These are phyloP conservation scores for Plestiodon gilberti DNA, from an alignment of 2,113 vertebrate species.

Conservation along the genomic window DNA sequence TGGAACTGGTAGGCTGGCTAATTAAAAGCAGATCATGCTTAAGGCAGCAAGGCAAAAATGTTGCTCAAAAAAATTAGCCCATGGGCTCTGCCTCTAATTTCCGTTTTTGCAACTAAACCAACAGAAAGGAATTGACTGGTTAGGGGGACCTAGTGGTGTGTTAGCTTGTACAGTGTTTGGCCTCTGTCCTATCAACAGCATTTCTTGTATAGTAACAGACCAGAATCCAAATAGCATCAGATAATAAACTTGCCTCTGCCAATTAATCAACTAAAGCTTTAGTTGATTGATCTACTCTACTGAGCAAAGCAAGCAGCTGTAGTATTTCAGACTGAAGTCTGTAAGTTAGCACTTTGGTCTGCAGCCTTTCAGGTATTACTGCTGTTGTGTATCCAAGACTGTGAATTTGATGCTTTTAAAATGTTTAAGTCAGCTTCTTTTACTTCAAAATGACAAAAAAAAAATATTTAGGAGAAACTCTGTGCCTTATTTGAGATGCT, in stretches of 20 bases:
- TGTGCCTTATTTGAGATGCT: conserved; percentile 35
- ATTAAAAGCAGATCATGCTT: conserved; percentile 46
- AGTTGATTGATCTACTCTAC: neutral
- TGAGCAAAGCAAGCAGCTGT: neutral
- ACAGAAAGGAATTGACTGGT: conserved; percentile 38
- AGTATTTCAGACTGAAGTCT: neutral
- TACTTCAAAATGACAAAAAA: conserved; percentile 32
- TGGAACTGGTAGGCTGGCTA: conserved; percentile 32
- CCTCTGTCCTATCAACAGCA: conserved; percentile 39
- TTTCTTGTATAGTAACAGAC: neutral
- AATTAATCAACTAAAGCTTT: neutral
- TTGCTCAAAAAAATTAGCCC: conserved; percentile 22
- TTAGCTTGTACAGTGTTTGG: conserved; percentile 50
- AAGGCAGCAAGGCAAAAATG: conserved; percentile 31
- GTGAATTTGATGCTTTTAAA: conserved; percentile 39
- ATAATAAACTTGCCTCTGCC: neutral
- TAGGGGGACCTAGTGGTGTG: conserved; percentile 37
- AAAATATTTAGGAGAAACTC: conserved; percentile 21
- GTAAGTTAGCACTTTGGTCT: conserved; percentile 3
- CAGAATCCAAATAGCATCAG: no score
- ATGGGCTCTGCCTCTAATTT: conserved; percentile 23
- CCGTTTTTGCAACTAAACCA: conserved; percentile 40
- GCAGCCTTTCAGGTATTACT: neutral
- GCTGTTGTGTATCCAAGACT: neutral
- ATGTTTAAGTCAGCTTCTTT: conserved; percentile 46